These are phyloP conservation scores for Drosophila mercatorum DNA, from an alignment of 2,888 invertebrate genomes.

Conservation along the genomic window DNA sequence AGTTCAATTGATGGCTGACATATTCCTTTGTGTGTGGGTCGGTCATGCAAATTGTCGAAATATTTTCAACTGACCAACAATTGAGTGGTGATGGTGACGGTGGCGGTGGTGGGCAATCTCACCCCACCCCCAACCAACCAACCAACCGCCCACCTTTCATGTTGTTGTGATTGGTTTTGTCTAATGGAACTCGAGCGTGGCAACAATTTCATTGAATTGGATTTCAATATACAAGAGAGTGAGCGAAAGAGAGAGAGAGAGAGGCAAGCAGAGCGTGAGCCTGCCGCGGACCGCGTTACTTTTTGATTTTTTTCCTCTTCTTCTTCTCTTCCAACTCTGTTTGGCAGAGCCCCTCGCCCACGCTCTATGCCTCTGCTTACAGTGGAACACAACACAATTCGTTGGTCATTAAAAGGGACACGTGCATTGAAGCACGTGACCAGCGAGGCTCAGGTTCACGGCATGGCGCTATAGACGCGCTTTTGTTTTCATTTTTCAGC, in stretches of 20 bases:
- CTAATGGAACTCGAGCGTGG: slow-evolving; percentile 83
- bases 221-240: slow-evolving; percentile 76
- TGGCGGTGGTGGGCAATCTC: slow-evolving; percentile 49
- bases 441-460: slow-evolving; percentile 67
- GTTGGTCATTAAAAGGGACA: slow-evolving; percentile 84
- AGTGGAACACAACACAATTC: slow-evolving; percentile 69
- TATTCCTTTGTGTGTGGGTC: slow-evolving; percentile 68
- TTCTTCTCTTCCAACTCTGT: slow-evolving; percentile 3
- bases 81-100: slow-evolving; percentile 64
- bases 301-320: slow-evolving; percentile 57
- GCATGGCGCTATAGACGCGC: slow-evolving; percentile 55
- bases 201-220: slow-evolving; percentile 80
- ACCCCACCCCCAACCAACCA: neutral
- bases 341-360: neutral
- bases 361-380: neutral
- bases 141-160: slow-evolving; percentile 40
- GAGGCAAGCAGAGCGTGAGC: slow-evolving; percentile 1
- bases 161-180: slow-evolving; percentile 82
- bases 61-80: slow-evolving; percentile 79
- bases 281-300: slow-evolving; percentile 47
- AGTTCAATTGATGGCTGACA: slow-evolving; percentile 80
- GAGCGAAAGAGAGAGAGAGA: neutral
- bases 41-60: slow-evolving; percentile 79
- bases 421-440: slow-evolving; percentile 84
- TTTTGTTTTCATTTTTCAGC: slow-evolving; percentile 71